These are phyloP conservation scores for Periplaneta americana DNA, from an alignment of 1,140 invertebrate species.

Conservation along the genomic window DNA sequence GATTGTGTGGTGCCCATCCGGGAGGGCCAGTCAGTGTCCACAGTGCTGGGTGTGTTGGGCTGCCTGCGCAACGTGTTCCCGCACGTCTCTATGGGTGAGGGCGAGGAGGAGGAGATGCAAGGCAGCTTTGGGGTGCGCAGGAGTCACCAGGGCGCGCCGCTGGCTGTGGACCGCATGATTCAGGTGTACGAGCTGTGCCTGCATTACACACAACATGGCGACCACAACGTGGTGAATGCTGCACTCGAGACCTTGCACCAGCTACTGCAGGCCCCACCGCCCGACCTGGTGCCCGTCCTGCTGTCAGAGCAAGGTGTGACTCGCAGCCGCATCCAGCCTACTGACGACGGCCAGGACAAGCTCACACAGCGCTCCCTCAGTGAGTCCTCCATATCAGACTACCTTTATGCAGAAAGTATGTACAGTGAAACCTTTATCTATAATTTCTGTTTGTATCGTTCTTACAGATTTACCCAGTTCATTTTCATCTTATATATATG, in stretches of 20 bases:
- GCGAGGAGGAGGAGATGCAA: slow-evolving; percentile 27
- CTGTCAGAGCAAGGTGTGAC: slow-evolving; percentile 48
- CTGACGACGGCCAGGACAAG: slow-evolving; percentile 14
- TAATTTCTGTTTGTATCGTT: no score
- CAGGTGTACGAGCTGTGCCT: slow-evolving; percentile 75
- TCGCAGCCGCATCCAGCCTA: slow-evolving; percentile 31
- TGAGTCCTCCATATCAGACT: slow-evolving; percentile 19
- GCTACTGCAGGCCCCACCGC: slow-evolving; percentile 58
- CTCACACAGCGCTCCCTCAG: slow-evolving; percentile 23
- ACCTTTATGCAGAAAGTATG: no score
- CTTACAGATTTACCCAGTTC: no score
- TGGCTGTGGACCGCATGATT: slow-evolving; percentile 25
- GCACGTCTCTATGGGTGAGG: slow-evolving; percentile 28
- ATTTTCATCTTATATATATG: no score
- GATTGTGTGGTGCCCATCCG: slow-evolving; percentile 49
- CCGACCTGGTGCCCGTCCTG: slow-evolving; percentile 52
- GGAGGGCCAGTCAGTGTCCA: slow-evolving; percentile 39
- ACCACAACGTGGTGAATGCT: slow-evolving; percentile 82
- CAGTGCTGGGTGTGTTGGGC: slow-evolving; percentile 59
- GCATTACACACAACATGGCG: slow-evolving; percentile 58
- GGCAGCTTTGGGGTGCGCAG: slow-evolving; percentile 36
- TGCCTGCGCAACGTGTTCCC: slow-evolving; percentile 57
- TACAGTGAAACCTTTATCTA: no score
- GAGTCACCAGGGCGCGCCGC: slow-evolving; percentile 18
- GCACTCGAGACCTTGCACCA: slow-evolving; percentile 74